Percentiles rank a stretch among this genome's conserved stretches.
Conservation (phyloP, 2,113 vertebrate genomes). For the Probosciger aterrimus region DNA sequence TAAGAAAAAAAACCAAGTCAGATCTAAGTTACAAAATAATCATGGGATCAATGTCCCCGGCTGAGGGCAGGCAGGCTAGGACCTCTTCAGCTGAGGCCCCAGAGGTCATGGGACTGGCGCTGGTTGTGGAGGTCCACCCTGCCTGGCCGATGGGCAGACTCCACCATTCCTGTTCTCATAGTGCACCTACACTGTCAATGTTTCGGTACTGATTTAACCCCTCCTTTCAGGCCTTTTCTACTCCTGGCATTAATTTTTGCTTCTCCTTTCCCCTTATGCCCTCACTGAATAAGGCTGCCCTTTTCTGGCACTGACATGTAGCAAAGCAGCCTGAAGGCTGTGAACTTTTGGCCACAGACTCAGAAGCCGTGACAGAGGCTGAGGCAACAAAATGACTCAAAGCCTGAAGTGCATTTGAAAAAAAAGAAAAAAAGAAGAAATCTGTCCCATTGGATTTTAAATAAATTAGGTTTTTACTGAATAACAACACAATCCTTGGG, state of each 20-base stretch:
- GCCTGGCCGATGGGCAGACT: not conserved
- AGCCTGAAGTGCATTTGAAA: not conserved
- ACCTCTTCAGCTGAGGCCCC: not conserved
- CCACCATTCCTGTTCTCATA: not conserved
- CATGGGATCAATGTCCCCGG: not conserved
- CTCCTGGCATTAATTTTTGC: not conserved
- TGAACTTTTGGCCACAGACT: not conserved
- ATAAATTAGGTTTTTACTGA: not conserved
- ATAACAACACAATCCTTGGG: not conserved
- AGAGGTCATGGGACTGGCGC: not conserved
- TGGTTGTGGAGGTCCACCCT: not conserved
- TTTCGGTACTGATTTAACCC: not conserved
- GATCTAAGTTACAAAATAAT: not conserved
- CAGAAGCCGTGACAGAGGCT: not conserved
- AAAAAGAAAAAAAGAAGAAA: not conserved
- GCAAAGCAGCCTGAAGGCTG: not conserved
- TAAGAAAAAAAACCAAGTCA: not conserved
- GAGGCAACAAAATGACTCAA: conserved; percentile 5
- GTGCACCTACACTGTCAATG: not conserved
- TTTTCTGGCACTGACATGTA: not conserved
- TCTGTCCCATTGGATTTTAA: not conserved
- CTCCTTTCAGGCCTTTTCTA: not conserved
- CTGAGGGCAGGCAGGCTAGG: not conserved
- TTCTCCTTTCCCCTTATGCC: not conserved
- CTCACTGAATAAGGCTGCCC: not conserved